A percentile compares a stretch with the other conserved stretches of the same genome.
phyloP scores from a whole-genome alignment of 2,797 vertebrate genomes.

The Eremophila alpestris region DNA sequence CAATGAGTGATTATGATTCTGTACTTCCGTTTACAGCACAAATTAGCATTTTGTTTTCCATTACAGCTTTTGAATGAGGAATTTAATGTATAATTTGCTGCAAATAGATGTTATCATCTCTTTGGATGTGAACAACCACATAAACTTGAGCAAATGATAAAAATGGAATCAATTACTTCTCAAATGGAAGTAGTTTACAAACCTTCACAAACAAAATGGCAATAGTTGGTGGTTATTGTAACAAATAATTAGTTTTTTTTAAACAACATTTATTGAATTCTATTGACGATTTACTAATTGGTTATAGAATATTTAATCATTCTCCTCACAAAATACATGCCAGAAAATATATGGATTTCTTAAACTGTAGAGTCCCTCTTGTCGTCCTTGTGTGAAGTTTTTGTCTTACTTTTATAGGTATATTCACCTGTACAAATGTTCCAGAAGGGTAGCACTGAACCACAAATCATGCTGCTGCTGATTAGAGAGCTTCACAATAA shows the following conservation, averaged over 20 bases:
- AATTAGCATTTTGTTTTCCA: conserved; percentile 85
- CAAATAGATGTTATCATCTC: conserved; percentile 85
- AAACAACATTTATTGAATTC: conserved; percentile 77
- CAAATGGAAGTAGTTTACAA: conserved; percentile 81
- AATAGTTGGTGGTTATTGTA: conserved; percentile 76
- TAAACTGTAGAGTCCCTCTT: conserved; percentile 2
- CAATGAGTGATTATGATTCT: conserved; percentile 83
- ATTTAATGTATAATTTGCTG: conserved; percentile 85
- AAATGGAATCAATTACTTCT: conserved; percentile 83
- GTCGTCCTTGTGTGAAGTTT: background rate
- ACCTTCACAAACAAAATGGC: conserved; percentile 76
- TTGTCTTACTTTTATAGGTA: background rate
- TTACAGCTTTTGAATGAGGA: conserved; percentile 82
- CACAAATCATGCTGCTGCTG: background rate
- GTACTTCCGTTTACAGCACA: conserved; percentile 81
- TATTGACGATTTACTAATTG: conserved; percentile 75
- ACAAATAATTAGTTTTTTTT: conserved; percentile 79
- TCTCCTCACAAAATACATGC: conserved; percentile 13
- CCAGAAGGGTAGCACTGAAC: background rate
- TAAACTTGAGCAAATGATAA: conserved; percentile 84
- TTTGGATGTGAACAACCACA: conserved; percentile 79
- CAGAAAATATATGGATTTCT: conserved; percentile 8
- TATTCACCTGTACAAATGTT: conserved; percentile 8
- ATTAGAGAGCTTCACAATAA: background rate
- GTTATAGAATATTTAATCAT: conserved; percentile 57